Evolutionary conservation across 1,140 invertebrate genomes (phyloP).

Genomic region (Zaprionus nigranus): DNA sequence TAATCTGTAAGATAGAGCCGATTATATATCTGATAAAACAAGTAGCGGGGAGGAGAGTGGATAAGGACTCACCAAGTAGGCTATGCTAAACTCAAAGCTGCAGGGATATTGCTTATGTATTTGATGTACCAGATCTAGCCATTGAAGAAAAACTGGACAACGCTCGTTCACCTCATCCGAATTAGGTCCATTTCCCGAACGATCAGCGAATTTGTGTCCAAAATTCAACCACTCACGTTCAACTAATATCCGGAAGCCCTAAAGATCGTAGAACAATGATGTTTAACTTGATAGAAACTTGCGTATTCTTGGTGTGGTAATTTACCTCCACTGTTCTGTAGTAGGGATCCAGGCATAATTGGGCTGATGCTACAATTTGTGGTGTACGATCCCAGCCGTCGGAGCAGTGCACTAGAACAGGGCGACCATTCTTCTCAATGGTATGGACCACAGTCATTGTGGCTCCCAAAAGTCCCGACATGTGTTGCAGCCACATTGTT

Average conservation of each 20-base stretch:
- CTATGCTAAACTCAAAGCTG: slow-evolving; percentile 97
- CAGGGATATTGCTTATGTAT: slow-evolving; percentile 95
- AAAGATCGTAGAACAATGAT: slow-evolving; percentile 41
- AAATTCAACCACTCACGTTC: slow-evolving; percentile 98
- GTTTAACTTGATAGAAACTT: background rate
- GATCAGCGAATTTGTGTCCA: slow-evolving; percentile 98
- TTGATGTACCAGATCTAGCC: slow-evolving; percentile 98
- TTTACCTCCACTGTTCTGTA: slow-evolving; percentile 95
- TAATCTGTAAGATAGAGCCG: slow-evolving; percentile 89
- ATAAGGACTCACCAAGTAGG: slow-evolving; percentile 91
- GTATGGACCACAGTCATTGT: slow-evolving; percentile 92
- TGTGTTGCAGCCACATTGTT: slow-evolving; percentile 95
- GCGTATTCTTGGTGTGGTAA: background rate
- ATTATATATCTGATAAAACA: slow-evolving; percentile 5
- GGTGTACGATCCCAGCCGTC: slow-evolving; percentile 99
- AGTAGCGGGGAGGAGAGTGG: too few relatives aligned
- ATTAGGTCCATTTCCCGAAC: slow-evolving; percentile 94
- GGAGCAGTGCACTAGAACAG: slow-evolving; percentile 97
- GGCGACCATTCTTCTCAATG: slow-evolving; percentile 92
- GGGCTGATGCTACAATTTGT: slow-evolving; percentile 95
- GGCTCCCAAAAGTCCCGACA: slow-evolving; percentile 92
- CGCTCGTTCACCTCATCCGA: slow-evolving; percentile 94
- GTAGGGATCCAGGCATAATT: slow-evolving; percentile 96
- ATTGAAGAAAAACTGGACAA: slow-evolving; percentile 98
- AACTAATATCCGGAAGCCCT: slow-evolving; percentile 96